Base-by-base conservation (phyloP, 1,140 invertebrate species). In the Drosophila orosa region DNA sequence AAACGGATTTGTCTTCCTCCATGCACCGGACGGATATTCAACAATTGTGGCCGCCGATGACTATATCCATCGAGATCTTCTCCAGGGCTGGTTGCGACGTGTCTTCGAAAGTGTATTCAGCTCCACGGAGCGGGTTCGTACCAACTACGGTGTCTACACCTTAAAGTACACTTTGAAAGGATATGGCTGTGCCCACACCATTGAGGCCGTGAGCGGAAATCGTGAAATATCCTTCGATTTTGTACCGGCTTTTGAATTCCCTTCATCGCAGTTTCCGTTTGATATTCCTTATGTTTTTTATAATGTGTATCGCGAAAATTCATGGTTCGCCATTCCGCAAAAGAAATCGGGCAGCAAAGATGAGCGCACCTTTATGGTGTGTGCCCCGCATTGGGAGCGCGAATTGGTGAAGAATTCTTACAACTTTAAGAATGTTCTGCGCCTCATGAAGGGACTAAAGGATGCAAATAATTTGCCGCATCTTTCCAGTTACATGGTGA, bases 401-500 rank as follows among this genome's bases (percentile, higher is more conserved):
- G 57, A 69, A 31, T 19, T 69, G 37, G 44, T 76, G 63, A 57
- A 44, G 12, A 40, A 19, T 9, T 35, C 50, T 15, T 3, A 62
- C 3, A 77, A 77, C 25, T 29, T 77, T 10, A 77, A 77, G 29
- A 69, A 77, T 13, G 50, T 54, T 7, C 22, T 77, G 13, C 74
- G 74, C 5, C 54, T 77, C 12, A 77, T 77, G 74, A 77, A 77
- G 29, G 63, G 29, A 25, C 10, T 78, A 48, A 75, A 67, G 12
- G 75, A 78, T 22, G 17, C 13, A 12, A 29, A 74, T 19, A 0
- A 3, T 3, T 25, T 78, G 33, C 58, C 57, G 3, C 74, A 71
- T 25, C 19, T 78, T 17, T 45, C 42, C 39, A 78, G 75, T 44
- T 78, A 78, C 15, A 78, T 78, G 74, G n/a, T 78, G 0, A 78